Base-by-base conservation (phyloP, 2,797 vertebrate genomes). In the Chrosomus eos region DNA sequence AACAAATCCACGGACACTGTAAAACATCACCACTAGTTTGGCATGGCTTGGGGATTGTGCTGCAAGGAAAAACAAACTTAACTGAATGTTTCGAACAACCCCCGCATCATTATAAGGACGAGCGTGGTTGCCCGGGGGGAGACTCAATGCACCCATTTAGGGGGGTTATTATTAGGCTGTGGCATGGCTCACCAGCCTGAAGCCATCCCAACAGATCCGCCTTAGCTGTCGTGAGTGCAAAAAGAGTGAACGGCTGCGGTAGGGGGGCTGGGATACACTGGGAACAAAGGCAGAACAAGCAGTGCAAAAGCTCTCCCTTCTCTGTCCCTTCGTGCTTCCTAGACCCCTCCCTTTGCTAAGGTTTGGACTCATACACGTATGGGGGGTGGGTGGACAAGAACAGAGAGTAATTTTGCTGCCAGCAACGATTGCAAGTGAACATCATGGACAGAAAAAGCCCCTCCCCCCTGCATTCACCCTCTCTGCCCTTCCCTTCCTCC, bases 101-200 rank as follows among this genome's bases (percentile, higher is more conserved):
- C 79, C 70, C 38, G 40, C 83, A 84, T 84, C 82, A 77, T 83
- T 36, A 43, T 67, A 64, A 33, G 90, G 91, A 92, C 90, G 93
- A 93, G 94, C 91, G 92, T 91, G 91, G 92, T 92, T 93, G 91
- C 93, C 92, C 90, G 16, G 91, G 93, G 93, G 93, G 92, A 92
- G 43, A 83, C 91, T 93, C 91, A 91, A 92, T 90, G 91, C 93
- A 93, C 62, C 91, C 92, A 91, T 94, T 94, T 93, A 94, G 92
- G 90, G 26, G 90, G 87, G 88, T 92, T 94, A 94, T 95, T 94
- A 95, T 94, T 95, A 95, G 92, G 90, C 88, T 87, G 55, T 82
- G 75, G 84, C 72, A 62, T 81, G 85, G 78, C 80, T 80, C 81
- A 84, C 72, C 88, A 83, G 91, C 90, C 77, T 70, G 10, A 43